These are phyloP conservation scores for Plebejus anna DNA, from an alignment of 2,888 invertebrate species.

Conservation along the genomic window DNA sequence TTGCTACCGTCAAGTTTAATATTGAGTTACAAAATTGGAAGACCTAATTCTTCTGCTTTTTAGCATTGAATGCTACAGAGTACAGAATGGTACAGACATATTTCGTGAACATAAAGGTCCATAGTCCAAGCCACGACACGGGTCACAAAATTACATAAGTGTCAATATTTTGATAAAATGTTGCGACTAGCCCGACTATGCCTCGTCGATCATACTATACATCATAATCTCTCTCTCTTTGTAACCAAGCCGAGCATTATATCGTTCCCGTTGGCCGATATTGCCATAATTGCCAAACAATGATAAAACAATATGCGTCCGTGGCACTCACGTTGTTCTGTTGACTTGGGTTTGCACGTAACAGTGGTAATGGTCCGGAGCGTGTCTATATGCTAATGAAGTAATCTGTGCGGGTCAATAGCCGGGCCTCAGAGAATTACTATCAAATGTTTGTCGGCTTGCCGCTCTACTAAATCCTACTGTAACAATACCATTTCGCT, in stretches of 20 bases:
- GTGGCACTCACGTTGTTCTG: not conserved
- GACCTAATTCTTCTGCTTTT: not conserved
- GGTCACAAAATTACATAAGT: not conserved
- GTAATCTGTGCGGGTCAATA: conserved; percentile 36
- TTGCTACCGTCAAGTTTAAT: not conserved
- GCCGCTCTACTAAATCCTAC: conserved; percentile 41
- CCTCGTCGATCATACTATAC: too few relatives aligned
- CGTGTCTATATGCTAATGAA: conserved; percentile 29
- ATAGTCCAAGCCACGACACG: not conserved
- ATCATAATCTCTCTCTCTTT: not conserved
- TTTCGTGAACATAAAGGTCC: too few relatives aligned
- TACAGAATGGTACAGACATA: not conserved
- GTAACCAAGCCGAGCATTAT: not conserved
- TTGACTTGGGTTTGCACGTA: conserved; percentile 14
- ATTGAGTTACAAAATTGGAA: not conserved
- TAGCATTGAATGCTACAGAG: not conserved
- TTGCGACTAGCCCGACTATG: too few relatives aligned
- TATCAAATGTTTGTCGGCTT: conserved; percentile 39
- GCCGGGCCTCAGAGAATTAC: conserved; percentile 39
- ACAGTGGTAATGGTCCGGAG: conserved; percentile 12
- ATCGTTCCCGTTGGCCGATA: not conserved
- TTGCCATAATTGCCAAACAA: not conserved
- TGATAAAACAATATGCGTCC: conserved; percentile 2
- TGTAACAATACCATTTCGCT: conserved; percentile 14
- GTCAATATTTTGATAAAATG: too few relatives aligned